Conservation (phyloP, 2,888 invertebrate genomes). For the Cyaniris semiargus region DNA sequence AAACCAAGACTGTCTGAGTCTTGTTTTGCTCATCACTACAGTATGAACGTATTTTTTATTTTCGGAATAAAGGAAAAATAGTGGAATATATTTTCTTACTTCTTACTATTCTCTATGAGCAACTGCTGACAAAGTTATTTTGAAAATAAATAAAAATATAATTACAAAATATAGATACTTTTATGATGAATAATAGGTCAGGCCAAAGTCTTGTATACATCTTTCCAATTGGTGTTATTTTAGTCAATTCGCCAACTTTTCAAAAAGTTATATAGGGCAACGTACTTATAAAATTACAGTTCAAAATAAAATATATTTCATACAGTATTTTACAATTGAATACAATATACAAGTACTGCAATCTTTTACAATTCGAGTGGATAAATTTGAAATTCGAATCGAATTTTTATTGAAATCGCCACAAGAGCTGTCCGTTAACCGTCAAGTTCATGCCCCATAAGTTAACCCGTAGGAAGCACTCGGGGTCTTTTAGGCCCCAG, state of each 20-base stretch:
- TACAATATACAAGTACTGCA: conserved; percentile 8
- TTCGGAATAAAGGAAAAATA: too few relatives aligned
- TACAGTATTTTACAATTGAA: conserved; percentile 13
- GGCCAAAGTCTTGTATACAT: too few relatives aligned
- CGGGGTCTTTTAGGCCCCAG: conserved; percentile 59
- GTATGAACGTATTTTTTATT: too few relatives aligned
- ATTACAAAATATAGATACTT: too few relatives aligned
- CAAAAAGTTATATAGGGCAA: background rate
- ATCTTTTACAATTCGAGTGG: background rate
- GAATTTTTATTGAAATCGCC: conserved; percentile 35
- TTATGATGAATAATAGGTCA: too few relatives aligned
- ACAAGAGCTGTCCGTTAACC: conserved; percentile 53
- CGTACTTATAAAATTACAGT: background rate
- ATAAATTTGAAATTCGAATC: conserved; percentile 18
- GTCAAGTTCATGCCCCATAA: conserved; percentile 52
- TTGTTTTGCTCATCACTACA: too few relatives aligned
- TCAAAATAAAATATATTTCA: conserved; percentile 7
- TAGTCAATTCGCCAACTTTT: background rate
- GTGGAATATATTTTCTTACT: too few relatives aligned
- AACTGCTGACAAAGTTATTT: too few relatives aligned
- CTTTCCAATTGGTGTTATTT: background rate
- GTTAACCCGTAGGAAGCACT: conserved; percentile 61
- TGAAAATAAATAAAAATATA: too few relatives aligned
- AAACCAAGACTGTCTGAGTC: too few relatives aligned
- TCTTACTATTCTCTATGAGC: too few relatives aligned